phyloP scores from a whole-genome alignment of 2,113 vertebrate genomes.

The Albula glossodonta region DNA sequence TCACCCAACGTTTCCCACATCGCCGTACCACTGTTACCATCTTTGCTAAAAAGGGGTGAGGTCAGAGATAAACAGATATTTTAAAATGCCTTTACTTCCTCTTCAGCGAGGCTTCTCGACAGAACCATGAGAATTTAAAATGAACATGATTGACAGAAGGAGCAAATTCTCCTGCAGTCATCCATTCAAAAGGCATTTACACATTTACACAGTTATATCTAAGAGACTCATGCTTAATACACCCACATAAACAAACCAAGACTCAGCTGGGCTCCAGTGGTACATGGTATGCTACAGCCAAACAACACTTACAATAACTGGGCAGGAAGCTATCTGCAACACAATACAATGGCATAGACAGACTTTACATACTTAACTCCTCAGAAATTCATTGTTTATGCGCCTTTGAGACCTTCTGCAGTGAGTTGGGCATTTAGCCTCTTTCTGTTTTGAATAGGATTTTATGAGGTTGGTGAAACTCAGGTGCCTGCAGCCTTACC shows the following conservation, averaged over 20 bases:
- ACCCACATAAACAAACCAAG: too few species aligned
- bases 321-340: background rate
- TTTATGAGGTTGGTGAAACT: too few species aligned
- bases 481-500: conserved; percentile 65
- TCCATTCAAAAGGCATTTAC: background rate
- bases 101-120: background rate
- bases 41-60: conserved; percentile 11
- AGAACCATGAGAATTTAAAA: background rate
- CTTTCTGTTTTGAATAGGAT: too few species aligned
- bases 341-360: background rate
- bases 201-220: background rate
- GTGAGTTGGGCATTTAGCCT: too few species aligned
- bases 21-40: conserved; percentile 15
- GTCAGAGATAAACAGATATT: background rate
- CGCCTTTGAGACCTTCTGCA: background rate
- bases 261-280: too few species aligned
- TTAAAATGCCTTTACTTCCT: background rate
- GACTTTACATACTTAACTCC: background rate
- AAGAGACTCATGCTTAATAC: background rate
- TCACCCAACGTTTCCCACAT: conserved; percentile 25
- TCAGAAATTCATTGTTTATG: background rate
- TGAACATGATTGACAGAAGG: background rate
- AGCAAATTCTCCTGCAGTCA: background rate
- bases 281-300: too few species aligned
- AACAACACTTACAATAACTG: background rate